Base-by-base conservation (phyloP, 2,797 vertebrate genomes). In the Hydrolagus colliei region DNA sequence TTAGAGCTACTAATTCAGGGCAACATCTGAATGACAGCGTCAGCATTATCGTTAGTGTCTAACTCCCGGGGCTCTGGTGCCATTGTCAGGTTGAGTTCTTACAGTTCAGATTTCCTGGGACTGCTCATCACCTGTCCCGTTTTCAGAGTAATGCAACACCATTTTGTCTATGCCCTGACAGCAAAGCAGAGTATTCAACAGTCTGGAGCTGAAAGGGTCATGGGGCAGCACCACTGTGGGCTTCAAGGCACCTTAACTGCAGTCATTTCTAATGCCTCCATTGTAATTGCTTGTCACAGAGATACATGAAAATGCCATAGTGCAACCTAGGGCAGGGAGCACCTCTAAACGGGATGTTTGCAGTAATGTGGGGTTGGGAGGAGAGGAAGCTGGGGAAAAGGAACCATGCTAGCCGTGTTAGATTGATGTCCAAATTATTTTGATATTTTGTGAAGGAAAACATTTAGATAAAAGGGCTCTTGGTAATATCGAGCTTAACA, bases 211-310 rank as follows among this genome's bases (percentile, higher is more conserved):
- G 68, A 84, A 80, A 73, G 72, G 76, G 86, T 86, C 86, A 80
- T 13, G 10, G 76, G 76, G 41, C 61, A 84, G 86, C 16, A 63
- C 41, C 71, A 73, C 10, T 32, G 63, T 74, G 71, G 72, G 86
- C 85, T 89, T 88, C 88, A 88, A 87, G 88, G 88, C 88, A 88
- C 87, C 87, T 90, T 63, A 78, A 86, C 86, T 80, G 71, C 85
- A 79, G 86, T 87, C 86, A 86, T 87, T 85, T 89, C 73, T 68
- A 52, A 86, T 67, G 62, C 86, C 87, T 82, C 87, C 32, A 82
- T 87, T 86, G 88, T 91, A 90, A 91, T 89, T 89, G 89, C 86
- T 88, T 87, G 78, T 89, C 88, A 87, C 88, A 89, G 87, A 89
- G 85, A 87, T 88, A 87, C 86, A 88, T 87, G 86, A 88, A 87